phyloP scores from a whole-genome alignment of 2,888 invertebrate genomes.

The Lutraria lutraria region DNA sequence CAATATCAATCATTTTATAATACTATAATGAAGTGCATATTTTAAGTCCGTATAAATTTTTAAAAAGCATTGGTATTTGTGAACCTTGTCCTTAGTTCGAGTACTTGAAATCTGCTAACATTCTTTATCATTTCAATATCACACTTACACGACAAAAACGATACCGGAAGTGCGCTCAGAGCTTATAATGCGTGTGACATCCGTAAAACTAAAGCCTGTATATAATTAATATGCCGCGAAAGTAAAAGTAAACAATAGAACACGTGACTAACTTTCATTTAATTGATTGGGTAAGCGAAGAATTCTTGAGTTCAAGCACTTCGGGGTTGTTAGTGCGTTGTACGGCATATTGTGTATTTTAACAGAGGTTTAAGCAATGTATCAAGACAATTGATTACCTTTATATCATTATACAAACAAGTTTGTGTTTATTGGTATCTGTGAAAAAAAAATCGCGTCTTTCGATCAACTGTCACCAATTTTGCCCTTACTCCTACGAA shows the following conservation, averaged over 20 bases:
- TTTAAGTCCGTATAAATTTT: too few relatives aligned
- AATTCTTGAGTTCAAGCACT: neutral
- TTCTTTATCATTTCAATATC: too few relatives aligned
- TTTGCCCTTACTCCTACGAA: neutral
- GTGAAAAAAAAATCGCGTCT: neutral
- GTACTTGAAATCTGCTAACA: too few relatives aligned
- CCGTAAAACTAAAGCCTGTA: neutral
- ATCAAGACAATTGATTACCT: neutral
- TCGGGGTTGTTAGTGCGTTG: neutral
- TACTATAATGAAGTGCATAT: too few relatives aligned
- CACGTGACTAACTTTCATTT: neutral
- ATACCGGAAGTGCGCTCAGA: neutral
- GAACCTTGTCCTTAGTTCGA: too few relatives aligned
- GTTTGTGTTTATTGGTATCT: too few relatives aligned
- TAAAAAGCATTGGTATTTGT: too few relatives aligned
- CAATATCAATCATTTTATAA: too few relatives aligned
- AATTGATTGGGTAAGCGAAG: neutral
- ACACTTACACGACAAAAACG: neutral
- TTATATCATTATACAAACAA: neutral
- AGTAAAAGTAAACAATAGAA: neutral
- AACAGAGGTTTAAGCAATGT: neutral
- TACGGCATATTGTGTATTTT: neutral
- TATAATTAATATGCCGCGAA: conserved; percentile 16
- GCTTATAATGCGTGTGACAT: neutral
- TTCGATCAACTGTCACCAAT: neutral